These are phyloP conservation scores for Battus philenor DNA, from an alignment of 1,140 invertebrate genomes.

Conservation along the genomic window DNA sequence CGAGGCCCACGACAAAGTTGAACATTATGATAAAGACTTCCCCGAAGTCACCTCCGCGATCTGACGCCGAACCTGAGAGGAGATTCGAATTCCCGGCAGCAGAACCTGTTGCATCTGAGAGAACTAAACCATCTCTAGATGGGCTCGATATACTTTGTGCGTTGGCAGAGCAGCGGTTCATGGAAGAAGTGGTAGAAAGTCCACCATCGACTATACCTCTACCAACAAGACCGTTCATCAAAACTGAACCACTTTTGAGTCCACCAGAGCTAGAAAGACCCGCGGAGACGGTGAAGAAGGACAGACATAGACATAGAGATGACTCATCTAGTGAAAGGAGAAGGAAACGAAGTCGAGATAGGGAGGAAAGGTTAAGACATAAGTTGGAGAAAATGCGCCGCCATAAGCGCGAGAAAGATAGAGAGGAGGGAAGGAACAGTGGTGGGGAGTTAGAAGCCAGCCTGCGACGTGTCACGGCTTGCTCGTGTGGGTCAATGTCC, in stretches of 20 bases:
- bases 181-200: conserved; percentile 81
- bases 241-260: conserved; percentile 53
- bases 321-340: conserved; percentile 57
- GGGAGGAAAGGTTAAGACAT: conserved; percentile 54
- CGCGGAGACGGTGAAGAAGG: conserved; percentile 44
- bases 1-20: conserved; percentile 48
- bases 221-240: conserved; percentile 50
- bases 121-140: conserved; percentile 74
- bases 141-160: conserved; percentile 89
- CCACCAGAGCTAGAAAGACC: conserved; percentile 44
- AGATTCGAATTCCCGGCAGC: conserved; percentile 58
- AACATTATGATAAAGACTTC: conserved; percentile 69
- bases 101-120: conserved; percentile 32
- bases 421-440: conserved; percentile 34
- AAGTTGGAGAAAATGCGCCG: conserved; percentile 64
- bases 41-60: conserved; percentile 60
- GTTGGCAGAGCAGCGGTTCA: conserved; percentile 88
- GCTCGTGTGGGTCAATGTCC: conserved; percentile 42
- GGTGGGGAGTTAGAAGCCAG: conserved; percentile 61
- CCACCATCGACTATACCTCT: conserved; percentile 29
- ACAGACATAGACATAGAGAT: conserved; percentile 53
- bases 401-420: conserved; percentile 63
- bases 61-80: conserved; percentile 42
- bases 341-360: conserved; percentile 51
- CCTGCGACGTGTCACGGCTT: conserved; percentile 57